These are phyloP conservation scores for Microcebus murinus DNA, from an alignment of 2,113 vertebrate genomes.

Conservation along the genomic window DNA sequence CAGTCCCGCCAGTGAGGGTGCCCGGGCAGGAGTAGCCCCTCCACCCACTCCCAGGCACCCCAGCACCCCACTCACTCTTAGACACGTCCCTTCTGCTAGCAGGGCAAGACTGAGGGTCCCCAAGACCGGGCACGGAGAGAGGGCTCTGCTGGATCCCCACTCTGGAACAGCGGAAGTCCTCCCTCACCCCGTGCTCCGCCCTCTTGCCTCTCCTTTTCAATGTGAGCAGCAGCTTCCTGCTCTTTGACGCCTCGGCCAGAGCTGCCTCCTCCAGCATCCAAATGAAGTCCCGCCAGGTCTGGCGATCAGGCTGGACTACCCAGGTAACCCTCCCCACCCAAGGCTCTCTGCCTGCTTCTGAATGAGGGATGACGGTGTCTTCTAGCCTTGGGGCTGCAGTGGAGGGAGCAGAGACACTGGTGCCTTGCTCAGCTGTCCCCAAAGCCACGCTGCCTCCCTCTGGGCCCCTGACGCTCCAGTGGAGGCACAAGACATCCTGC, in stretches of 20 bases:
- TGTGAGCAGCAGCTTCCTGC: neutral
- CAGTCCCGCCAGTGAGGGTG: neutral
- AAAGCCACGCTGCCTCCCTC: neutral
- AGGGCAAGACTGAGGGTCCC: neutral
- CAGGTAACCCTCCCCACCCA: constrained; percentile 77
- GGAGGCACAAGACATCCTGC: neutral
- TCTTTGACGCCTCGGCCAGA: neutral
- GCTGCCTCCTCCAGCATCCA: constrained; percentile 60
- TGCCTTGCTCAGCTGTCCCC: neutral
- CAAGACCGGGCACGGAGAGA: too few relatives aligned
- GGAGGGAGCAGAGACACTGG: constrained; percentile 61
- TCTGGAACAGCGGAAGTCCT: neutral
- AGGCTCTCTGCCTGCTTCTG: constrained; percentile 70
- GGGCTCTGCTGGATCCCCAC: neutral
- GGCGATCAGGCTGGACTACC: constrained; percentile 80
- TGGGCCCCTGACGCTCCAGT: neutral
- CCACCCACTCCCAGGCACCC: neutral
- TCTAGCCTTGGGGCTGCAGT: constrained; percentile 73
- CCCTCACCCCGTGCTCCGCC: neutral
- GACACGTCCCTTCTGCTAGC: neutral
- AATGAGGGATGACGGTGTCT: constrained; percentile 83
- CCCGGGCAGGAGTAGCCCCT: neutral
- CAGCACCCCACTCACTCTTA: neutral
- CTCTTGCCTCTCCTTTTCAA: constrained; percentile 57
- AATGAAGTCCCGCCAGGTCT: constrained; percentile 78